Conservation (phyloP, 2,113 vertebrate species). For the Pardalotus punctatus region DNA sequence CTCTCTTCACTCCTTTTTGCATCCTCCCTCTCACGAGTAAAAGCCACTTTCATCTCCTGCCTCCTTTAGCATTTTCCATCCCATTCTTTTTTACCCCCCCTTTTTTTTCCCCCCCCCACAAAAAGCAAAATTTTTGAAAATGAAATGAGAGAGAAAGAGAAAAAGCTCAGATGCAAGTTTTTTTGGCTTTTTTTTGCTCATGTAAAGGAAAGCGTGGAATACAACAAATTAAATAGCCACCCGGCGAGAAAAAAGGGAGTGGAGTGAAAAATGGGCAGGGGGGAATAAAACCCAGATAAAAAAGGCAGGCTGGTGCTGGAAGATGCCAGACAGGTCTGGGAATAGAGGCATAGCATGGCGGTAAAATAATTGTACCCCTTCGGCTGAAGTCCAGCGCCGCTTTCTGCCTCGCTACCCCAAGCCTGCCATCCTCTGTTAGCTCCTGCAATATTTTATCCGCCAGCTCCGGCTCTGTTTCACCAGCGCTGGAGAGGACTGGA, state of each 20-base stretch:
- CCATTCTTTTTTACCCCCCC: not conserved
- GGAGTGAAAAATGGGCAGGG: not conserved
- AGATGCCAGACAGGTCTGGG: conserved; percentile 8
- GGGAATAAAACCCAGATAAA: conserved; percentile 37
- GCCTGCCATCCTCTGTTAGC: conserved; percentile 44
- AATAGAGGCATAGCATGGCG: conserved; percentile 34
- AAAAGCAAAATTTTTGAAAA: conserved; percentile 3
- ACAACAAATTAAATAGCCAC: conserved; percentile 60
- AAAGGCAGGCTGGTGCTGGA: not conserved
- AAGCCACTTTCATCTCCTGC: conserved; percentile 35
- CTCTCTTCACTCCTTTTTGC: not conserved
- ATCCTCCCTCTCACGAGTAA: not conserved
- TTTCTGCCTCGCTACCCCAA: conserved; percentile 37
- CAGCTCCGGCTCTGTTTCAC: not conserved
- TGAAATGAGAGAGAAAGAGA: not conserved
- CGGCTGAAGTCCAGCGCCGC: not conserved
- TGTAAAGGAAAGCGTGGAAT: conserved; percentile 47
- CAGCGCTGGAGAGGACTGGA: conserved; percentile 26
- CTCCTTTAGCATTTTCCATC: not conserved
- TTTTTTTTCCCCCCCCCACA: too few relatives aligned
- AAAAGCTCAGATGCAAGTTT: not conserved
- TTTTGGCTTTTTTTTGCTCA: not conserved
- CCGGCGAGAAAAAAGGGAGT: conserved; percentile 23
- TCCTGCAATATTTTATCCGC: conserved; percentile 37
- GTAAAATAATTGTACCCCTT: conserved; percentile 62